These are phyloP conservation scores for Athetis lepigone DNA, from an alignment of 2,888 invertebrate species.

Conservation along the genomic window DNA sequence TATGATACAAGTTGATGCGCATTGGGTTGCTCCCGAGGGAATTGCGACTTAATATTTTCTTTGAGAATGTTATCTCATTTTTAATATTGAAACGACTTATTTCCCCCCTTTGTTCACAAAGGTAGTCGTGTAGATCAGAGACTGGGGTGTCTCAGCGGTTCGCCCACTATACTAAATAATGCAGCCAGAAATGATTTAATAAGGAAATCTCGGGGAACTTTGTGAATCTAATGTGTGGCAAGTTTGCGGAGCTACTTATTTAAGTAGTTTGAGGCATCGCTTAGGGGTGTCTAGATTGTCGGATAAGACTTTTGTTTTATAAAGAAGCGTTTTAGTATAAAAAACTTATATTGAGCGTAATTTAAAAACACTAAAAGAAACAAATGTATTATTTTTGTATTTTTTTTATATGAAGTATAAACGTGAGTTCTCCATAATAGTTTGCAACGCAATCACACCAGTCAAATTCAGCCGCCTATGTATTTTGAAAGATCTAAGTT, in stretches of 20 bases:
- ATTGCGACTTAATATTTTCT: slow-evolving; percentile 89
- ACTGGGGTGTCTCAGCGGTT: slow-evolving; percentile 65
- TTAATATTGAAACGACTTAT: slow-evolving; percentile 87
- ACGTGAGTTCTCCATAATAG: background rate
- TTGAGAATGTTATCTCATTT: slow-evolving; percentile 89
- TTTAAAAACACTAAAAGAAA: background rate
- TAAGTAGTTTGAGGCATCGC: slow-evolving; percentile 43
- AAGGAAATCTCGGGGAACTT: slow-evolving; percentile 57
- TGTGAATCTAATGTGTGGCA: slow-evolving; percentile 48
- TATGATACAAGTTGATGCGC: slow-evolving; percentile 88
- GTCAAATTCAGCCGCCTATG: slow-evolving; percentile 31
- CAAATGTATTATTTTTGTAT: background rate
- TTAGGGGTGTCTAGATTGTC: slow-evolving; percentile 26
- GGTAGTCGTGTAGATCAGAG: slow-evolving; percentile 79
- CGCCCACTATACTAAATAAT: slow-evolving; percentile 62
- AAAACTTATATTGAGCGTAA: background rate
- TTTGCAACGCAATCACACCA: slow-evolving; percentile 9
- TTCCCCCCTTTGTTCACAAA: slow-evolving; percentile 83
- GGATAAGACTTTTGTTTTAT: slow-evolving; percentile 10
- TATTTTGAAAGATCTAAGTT: slow-evolving; percentile 50
- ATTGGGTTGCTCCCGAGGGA: slow-evolving; percentile 84
- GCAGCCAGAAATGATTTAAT: slow-evolving; percentile 62
- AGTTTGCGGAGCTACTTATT: slow-evolving; percentile 35
- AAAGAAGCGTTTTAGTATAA: too few species aligned
- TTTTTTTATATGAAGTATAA: slow-evolving; percentile 1